Base-by-base conservation (phyloP, 2,113 vertebrate species). In the Hypomesus transpacificus region DNA sequence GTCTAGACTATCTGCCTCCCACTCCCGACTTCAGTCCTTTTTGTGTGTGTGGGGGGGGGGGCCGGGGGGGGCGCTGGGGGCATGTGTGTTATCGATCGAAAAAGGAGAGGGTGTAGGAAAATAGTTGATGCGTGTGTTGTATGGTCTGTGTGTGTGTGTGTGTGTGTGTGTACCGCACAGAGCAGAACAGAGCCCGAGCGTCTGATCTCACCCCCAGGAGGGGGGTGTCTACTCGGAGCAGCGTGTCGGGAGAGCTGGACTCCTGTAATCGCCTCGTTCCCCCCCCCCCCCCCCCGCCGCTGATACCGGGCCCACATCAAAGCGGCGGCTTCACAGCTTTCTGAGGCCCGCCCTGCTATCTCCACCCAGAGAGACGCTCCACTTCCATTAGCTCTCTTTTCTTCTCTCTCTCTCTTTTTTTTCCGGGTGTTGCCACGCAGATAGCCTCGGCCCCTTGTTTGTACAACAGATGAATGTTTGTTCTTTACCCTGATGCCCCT, bases 391-490 rank as follows among this genome's bases (percentile, higher is more conserved):
- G 70, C 21, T 22, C 52, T 56, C 39, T 13, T 46, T 56, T 7
- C 2, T 46, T 46, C n/a, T 46, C 9, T 46, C 7, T 46, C 9
- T 46, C 8, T 46, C 1, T 1, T 46, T 46, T 11, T 78, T 77
- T 75, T 75, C 56, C 75, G 72, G 75, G 69, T 75, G 69, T 81
- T 72, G 39, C 50, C 9, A 21, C 22, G 14, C 60, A 26, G 68
- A 70, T 70, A 75, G 53, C 70, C 58, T 69, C 50, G n/a, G 11
- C 72, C 56, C 62, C 58, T 59, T 78, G 73, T 81, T 78, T 75
- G 69, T 71, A 26, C 66, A 68, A 59, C 69, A 74, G 26, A 71
- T 64, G 4, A 52, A 31, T 53, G 68, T 77, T 68, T 75, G 76
- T 64, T 71, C 46, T 69, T 24, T 31, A 21, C 73, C 26, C 34